A percentile compares a stretch with the other conserved stretches of the same genome.
Evolutionary conservation across 2,888 invertebrate genomes (phyloP).

Genomic region (Microchrysa polita): DNA sequence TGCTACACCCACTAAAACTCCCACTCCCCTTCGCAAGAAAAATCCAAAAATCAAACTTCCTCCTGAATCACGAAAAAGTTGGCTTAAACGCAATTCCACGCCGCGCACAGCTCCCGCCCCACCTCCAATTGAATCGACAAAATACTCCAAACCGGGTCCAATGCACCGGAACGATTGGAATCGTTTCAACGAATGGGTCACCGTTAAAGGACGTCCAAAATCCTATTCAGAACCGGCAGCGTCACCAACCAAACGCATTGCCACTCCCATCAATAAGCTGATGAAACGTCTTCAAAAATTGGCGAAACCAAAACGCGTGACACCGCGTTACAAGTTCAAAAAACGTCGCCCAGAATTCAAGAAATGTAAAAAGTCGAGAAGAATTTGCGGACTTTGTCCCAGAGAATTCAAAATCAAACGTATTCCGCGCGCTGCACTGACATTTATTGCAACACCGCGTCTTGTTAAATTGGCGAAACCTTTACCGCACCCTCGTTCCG

Average conservation of each 20-base stretch:
- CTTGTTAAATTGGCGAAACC: constrained; percentile 23
- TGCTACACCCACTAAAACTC: too few relatives aligned
- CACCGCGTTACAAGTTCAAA: constrained; percentile 23
- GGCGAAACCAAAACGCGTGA: constrained; percentile 1
- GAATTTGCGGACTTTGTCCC: constrained; percentile 18
- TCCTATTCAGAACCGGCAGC: neutral
- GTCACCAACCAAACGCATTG: neutral
- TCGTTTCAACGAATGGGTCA: constrained; percentile 19
- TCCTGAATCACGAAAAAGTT: too few relatives aligned
- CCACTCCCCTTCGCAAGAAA: too few relatives aligned
- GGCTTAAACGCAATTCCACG: too few relatives aligned
- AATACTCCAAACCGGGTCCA: constrained; percentile 31
- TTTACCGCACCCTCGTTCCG: neutral
- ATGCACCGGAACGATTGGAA: constrained; percentile 25
- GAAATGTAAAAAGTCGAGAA: neutral
- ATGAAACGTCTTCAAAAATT: neutral
- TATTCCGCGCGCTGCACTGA: constrained; percentile 11
- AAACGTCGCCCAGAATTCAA: constrained; percentile 3
- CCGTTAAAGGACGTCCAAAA: constrained; percentile 15
- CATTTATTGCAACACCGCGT: constrained; percentile 9
- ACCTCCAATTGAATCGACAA: constrained; percentile 1
- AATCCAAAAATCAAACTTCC: too few relatives aligned
- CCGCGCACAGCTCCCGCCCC: too few relatives aligned
- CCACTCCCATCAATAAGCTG: neutral
- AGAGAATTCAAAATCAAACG: neutral